These are phyloP conservation scores for Salvelinus namaycush DNA, from an alignment of 2,113 vertebrate genomes.

Conservation along the genomic window DNA sequence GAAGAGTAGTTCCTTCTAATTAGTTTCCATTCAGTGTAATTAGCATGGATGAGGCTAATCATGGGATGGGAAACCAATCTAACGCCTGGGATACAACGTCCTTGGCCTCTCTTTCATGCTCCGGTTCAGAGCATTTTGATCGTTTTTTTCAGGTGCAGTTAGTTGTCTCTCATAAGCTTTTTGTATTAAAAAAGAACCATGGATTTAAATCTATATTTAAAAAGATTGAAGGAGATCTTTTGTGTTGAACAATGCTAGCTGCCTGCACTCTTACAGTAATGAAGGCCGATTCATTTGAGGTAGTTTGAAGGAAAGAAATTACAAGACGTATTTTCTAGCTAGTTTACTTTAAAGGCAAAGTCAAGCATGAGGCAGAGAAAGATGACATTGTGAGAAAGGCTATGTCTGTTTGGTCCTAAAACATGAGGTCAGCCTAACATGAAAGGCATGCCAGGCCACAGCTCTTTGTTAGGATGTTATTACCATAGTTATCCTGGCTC, in stretches of 20 bases:
- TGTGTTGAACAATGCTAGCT: slow-evolving; percentile 5
- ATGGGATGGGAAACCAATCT: slow-evolving; percentile 96
- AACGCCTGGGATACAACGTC: slow-evolving; percentile 89
- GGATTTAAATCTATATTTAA: slow-evolving; percentile 6
- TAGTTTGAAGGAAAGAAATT: neutral
- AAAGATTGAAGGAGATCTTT: neutral
- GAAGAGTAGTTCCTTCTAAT: slow-evolving; percentile 95
- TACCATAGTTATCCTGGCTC: slow-evolving; percentile 5
- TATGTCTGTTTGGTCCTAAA: neutral
- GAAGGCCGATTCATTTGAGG: neutral
- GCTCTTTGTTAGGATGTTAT: neutral
- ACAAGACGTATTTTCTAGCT: neutral
- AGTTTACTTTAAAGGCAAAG: slow-evolving; percentile 25
- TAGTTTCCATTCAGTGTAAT: slow-evolving; percentile 96
- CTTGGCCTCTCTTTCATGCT: slow-evolving; percentile 90
- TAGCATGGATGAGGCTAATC: slow-evolving; percentile 88
- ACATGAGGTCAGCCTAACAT: slow-evolving; percentile 4
- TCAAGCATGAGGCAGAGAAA: slow-evolving; percentile 12
- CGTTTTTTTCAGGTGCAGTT: slow-evolving; percentile 54
- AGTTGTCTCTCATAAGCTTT: slow-evolving; percentile 32
- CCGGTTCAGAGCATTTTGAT: slow-evolving; percentile 61
- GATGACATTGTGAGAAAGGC: neutral
- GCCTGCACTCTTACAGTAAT: too few species aligned
- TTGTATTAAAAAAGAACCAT: slow-evolving; percentile 44
- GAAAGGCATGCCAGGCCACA: slow-evolving; percentile 2